Conservation (phyloP, 37 sponge, comb jelly and placozoan genomes). For the Haliclona indistincta region DNA sequence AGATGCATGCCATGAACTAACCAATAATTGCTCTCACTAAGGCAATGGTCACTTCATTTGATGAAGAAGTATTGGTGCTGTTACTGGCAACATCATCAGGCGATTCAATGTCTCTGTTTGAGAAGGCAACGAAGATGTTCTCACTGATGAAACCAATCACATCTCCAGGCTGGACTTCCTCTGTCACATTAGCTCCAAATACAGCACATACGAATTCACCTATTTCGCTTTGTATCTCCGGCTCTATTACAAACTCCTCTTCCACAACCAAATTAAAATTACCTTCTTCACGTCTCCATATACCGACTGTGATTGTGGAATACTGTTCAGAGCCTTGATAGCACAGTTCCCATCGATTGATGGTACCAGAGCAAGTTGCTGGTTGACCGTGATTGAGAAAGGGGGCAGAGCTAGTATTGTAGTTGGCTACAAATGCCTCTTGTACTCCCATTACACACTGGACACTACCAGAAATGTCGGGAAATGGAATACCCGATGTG, state of each 20-base stretch:
- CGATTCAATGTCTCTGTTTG: background rate
- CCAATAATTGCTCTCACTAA: conserved; percentile 12
- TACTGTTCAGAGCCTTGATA: background rate
- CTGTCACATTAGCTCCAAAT: background rate
- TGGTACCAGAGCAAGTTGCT: background rate
- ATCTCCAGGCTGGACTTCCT: background rate
- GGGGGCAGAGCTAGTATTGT: background rate
- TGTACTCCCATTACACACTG: conserved; percentile 2
- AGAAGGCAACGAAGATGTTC: background rate
- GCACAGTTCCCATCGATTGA: background rate
- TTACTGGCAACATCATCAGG: background rate
- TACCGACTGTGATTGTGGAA: background rate
- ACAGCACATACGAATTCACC: background rate
- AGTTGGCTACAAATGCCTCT: background rate
- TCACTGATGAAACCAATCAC: background rate
- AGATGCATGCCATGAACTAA: too few relatives aligned
- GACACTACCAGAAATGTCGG: background rate
- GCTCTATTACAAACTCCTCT: background rate
- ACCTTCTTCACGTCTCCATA: background rate
- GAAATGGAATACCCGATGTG: background rate
- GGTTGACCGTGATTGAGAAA: background rate
- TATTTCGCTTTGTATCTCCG: background rate
- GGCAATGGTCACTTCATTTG: background rate
- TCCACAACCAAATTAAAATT: background rate
- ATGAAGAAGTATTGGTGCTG: too few relatives aligned